phyloP scores from a whole-genome alignment of 2,888 invertebrate species.

The Galeopsomyia nigrocyanea region DNA sequence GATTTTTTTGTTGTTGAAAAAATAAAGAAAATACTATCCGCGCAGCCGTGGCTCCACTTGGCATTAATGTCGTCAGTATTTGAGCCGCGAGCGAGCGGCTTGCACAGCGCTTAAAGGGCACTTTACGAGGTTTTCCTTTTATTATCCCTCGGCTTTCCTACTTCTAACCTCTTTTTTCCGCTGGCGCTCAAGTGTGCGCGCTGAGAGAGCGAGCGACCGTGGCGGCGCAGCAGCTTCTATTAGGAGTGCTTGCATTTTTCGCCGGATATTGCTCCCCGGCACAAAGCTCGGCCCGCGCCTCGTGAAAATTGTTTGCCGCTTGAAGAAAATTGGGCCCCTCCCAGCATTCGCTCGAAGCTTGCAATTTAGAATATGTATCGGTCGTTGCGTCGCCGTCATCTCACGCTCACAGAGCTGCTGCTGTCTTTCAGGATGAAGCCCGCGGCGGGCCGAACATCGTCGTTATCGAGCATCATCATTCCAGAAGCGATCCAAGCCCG shows the following conservation, averaged over 20 bases:
- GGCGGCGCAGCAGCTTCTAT: slow-evolving; percentile 22
- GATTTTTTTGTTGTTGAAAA: too few species aligned
- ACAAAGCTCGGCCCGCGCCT: slow-evolving; percentile 19
- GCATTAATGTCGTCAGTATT: too few species aligned
- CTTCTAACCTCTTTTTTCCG: slow-evolving; percentile 7
- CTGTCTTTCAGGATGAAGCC: slow-evolving; percentile 41
- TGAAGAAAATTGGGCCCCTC: slow-evolving; percentile 7
- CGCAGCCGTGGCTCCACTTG: too few species aligned
- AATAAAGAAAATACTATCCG: too few species aligned
- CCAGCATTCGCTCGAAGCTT: too few species aligned
- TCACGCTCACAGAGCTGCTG: too few species aligned
- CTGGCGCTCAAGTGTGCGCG: background rate
- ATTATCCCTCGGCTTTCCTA: slow-evolving; percentile 15
- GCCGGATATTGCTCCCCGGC: background rate
- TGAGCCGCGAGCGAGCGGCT: too few species aligned
- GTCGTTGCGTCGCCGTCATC: too few species aligned
- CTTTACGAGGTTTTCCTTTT: slow-evolving; percentile 21
- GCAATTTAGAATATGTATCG: too few species aligned
- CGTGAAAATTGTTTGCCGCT: slow-evolving; percentile 20
- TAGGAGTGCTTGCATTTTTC: slow-evolving; percentile 27
- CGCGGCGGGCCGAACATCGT: slow-evolving; percentile 59
- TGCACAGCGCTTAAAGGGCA: background rate
- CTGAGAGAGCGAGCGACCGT: too few species aligned
- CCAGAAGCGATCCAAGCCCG: slow-evolving; percentile 64
- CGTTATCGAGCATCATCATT: slow-evolving; percentile 66